Evolutionary conservation across 2,888 invertebrate genomes (phyloP), one percentile per base, ranked within the genome.

Genomic region (Himalopsyche tibetana): DNA sequence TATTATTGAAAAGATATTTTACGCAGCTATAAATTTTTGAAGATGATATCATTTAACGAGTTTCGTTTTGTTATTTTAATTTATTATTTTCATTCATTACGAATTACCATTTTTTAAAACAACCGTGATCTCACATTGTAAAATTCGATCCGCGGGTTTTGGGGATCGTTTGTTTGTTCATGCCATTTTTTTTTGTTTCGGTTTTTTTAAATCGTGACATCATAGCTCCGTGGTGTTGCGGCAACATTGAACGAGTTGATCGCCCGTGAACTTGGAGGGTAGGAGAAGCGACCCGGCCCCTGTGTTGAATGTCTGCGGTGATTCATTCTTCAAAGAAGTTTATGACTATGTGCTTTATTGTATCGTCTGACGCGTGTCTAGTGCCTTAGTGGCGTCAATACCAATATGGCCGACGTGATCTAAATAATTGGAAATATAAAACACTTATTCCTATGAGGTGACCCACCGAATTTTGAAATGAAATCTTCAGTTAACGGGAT

Each of bases 231-330:
- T n/a, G 63, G 19, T 63, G 63, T 63, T 63, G 63, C 28, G 63
- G 63, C 63, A 63, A 63, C 63, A 63, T 63, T 63, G 63, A 63
- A 63, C 63, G 63, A 63, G 19, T 19, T 63, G 63, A 6, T 63
- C 19, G 63, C 28, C 63, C 63, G 63, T 63, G 63, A 63, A 63
- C 63, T 63, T 63, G 63, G 63, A 28, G 63, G 63, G 63, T 63
- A 28, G 63, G 63, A 28, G 51, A 51, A 51, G 51, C 51, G 63
- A 63, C 63, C 63, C 19, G 63, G 63, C 63, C 63, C 63, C 63
- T 63, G n/a, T 63, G 19, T 11, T 63, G 63, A 63, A 63, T 19
- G 28, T 11, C 63, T 28, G 63, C 63, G 63, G 28, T 19, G 63
- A 63, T 63, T 63, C 63, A 63, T 63, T 19, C 63, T 63, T 19